phyloP scores from a whole-genome alignment of 1,140 invertebrate genomes.

The Trypoxylus dichotomus region DNA sequence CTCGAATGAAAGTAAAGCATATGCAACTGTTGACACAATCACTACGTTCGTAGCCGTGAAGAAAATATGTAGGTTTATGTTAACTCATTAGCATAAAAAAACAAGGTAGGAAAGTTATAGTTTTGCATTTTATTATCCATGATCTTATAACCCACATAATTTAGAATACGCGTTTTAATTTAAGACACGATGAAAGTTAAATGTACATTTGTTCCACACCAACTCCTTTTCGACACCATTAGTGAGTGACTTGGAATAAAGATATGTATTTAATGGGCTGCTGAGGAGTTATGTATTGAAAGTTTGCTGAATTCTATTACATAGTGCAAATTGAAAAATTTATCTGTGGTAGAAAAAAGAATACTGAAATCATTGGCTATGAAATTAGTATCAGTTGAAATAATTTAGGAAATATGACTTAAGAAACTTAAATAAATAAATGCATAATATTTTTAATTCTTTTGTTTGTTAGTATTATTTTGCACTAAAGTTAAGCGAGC shows the following conservation, averaged over 20 bases:
- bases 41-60: neutral
- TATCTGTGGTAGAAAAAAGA: no score
- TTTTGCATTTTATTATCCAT: constrained; percentile 8
- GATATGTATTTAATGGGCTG: neutral
- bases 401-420: no score
- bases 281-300: no score
- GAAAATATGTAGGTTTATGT: constrained; percentile 19
- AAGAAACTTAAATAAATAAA: no score
- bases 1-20: neutral
- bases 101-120: neutral
- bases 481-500: no score
- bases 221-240: neutral
- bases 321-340: no score
- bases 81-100: constrained; percentile 19
- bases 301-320: no score
- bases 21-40: neutral
- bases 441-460: no score
- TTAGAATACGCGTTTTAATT: neutral
- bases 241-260: neutral
- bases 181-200: neutral
- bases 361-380: no score
- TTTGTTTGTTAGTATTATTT: no score
- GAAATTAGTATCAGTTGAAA: no score
- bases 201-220: neutral
- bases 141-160: constrained; percentile 22